Evolutionary conservation across 2,113 vertebrate genomes (phyloP).

Genomic region (Paratilapia polleni): DNA sequence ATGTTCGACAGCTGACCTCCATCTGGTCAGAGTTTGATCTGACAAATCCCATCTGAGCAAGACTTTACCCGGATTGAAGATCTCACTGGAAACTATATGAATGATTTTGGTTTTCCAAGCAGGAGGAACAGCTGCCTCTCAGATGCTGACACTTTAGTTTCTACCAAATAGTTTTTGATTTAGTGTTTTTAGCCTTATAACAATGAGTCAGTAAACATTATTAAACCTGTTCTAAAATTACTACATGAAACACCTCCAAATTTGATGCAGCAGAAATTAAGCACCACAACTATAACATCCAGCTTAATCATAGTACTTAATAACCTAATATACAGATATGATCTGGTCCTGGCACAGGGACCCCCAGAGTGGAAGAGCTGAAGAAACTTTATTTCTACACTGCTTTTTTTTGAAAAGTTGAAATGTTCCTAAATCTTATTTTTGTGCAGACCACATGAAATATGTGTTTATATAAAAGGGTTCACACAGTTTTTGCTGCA

Average conservation of each 20-base stretch:
- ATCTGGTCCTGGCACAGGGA: neutral
- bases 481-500: neutral
- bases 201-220: neutral
- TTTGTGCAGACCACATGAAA: neutral
- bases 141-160: neutral
- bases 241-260: too few relatives aligned
- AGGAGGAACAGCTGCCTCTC: neutral
- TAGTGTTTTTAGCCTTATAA: neutral
- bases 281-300: too few relatives aligned
- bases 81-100: neutral
- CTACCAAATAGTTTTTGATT: too few relatives aligned
- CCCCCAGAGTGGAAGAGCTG: neutral
- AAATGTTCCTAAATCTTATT: too few relatives aligned
- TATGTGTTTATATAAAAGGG: neutral
- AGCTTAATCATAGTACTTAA: too few relatives aligned
- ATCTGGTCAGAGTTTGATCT: conserved; percentile 23
- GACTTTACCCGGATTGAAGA: neutral
- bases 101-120: conserved; percentile 1
- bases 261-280: too few relatives aligned
- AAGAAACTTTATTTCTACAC: neutral
- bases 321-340: too few relatives aligned
- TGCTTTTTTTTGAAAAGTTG: neutral
- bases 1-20: neutral
- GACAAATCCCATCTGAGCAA: conserved; percentile 4
- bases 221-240: too few relatives aligned